These are phyloP conservation scores for Melinaea marsaeus DNA, from an alignment of 2,888 invertebrate genomes.

Conservation along the genomic window DNA sequence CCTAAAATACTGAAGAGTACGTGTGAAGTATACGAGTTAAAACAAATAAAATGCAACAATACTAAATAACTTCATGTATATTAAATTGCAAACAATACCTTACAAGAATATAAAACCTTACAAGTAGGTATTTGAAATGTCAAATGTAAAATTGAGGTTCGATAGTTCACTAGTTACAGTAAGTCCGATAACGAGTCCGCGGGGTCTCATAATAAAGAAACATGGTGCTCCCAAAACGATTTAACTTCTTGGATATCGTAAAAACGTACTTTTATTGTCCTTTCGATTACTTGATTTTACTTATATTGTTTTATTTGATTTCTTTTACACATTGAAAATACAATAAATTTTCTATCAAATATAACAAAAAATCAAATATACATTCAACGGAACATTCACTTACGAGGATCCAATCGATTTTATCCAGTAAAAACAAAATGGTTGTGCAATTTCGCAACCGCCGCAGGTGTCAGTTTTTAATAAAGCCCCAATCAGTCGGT, in stretches of 20 bases:
- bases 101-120: too few species aligned
- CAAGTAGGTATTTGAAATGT: background rate
- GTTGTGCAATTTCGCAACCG: conserved; percentile 39
- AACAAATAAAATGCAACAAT: too few species aligned
- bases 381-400: background rate
- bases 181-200: conserved; percentile 26
- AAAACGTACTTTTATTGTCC: conserved; percentile 31
- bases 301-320: too few species aligned
- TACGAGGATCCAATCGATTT: background rate
- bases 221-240: conserved; percentile 31
- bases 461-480: conserved; percentile 77
- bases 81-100: too few species aligned
- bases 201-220: conserved; percentile 30
- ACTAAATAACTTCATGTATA: too few species aligned
- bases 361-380: too few species aligned
- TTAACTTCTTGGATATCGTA: conserved; percentile 33
- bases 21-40: too few species aligned
- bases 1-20: background rate
- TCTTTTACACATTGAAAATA: too few species aligned
- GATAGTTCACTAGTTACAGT: conserved; percentile 21
- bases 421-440: conserved; percentile 23
- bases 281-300: conserved; percentile 13
- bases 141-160: conserved; percentile 20
- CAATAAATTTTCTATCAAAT: too few species aligned
- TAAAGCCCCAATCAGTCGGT: conserved; percentile 74